Base-by-base conservation (phyloP, 2,888 invertebrate genomes). In the Linyphia triangularis region DNA sequence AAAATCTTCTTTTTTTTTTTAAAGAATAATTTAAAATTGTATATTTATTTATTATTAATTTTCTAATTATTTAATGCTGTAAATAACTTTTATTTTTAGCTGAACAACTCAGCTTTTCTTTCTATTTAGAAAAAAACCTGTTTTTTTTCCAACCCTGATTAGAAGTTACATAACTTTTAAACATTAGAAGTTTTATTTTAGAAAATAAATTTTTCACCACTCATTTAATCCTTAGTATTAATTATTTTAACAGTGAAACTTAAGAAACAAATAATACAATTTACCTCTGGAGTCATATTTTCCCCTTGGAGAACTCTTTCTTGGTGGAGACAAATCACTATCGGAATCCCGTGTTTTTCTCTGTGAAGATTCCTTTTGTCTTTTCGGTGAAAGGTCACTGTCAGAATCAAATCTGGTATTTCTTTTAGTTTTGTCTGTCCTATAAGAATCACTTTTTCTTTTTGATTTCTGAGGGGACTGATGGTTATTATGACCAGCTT, bases 361-460 rank as follows among this genome's bases (percentile, higher is more conserved):
- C 5, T 28, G 13, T 51, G 51, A 51, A 0, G 51, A 51, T 51
- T 51, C 51, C 3, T 51, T 51, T 90, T 91, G 93, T 83, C 92
- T 92, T 10, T 92, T 92, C 19, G 93, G 93, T 37, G 93, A 93
- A 81, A 91, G 75, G 91, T 92, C 92, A 9, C 91, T 92, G 90
- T 93, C 93, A 28, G 91, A 92, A 90, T 92, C 91, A 88, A 65
- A 57, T 2, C 26, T 19, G 6, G 10, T 7, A 16, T 16, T 13
- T 51, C 28, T 43, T 79, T 19, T 51, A 30, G 67, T 16, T 28
- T 19, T 22, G 19, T 57, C 33, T 10, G 10, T 6, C n/a, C n/a
- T 61, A 16, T 24, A 30, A 1, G 19, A n/a, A n/a, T n/a, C n/a
- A 6, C 24, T 24, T 19, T 51, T 16, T 28, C n/a, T 33, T n/a